Evolutionary conservation across 2,113 vertebrate genomes (phyloP).

Genomic region (Garra rufa): DNA sequence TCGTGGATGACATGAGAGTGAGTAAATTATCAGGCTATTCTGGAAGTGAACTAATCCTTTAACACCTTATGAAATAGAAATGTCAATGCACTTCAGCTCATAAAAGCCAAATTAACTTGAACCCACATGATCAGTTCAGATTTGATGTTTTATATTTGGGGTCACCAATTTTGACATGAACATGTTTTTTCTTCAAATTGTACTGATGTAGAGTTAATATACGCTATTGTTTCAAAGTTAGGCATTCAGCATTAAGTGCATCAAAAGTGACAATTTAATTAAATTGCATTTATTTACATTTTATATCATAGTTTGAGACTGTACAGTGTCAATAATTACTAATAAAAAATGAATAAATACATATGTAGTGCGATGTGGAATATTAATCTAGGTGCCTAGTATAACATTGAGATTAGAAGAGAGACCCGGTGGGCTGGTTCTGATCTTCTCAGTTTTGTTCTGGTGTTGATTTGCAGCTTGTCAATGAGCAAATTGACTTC

Average conservation of each 20-base stretch:
- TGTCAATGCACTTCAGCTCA: background rate
- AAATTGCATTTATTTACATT: background rate
- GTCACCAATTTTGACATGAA: background rate
- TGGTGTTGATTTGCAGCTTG: conserved; percentile 77
- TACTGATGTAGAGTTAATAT: background rate
- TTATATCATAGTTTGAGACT: background rate
- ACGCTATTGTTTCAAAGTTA: too few species aligned
- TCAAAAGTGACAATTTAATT: background rate
- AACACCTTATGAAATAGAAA: background rate
- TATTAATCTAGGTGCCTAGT: background rate
- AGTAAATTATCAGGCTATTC: too few species aligned
- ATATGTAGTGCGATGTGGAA: background rate
- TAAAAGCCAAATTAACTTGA: background rate
- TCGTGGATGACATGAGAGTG: too few species aligned
- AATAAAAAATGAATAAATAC: background rate
- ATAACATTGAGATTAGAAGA: background rate
- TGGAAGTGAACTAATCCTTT: too few species aligned
- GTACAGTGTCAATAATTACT: background rate
- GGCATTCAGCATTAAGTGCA: too few species aligned
- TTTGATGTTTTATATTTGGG: background rate
- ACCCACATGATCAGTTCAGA: background rate
- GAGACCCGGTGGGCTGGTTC: conserved; percentile 7
- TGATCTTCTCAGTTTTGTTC: conserved; percentile 44
- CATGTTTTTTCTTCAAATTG: background rate
- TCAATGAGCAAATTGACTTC: conserved; percentile 90